phyloP scores from a whole-genome alignment of 2,888 invertebrate genomes.

The Ptycholaimellus sp. region DNA sequence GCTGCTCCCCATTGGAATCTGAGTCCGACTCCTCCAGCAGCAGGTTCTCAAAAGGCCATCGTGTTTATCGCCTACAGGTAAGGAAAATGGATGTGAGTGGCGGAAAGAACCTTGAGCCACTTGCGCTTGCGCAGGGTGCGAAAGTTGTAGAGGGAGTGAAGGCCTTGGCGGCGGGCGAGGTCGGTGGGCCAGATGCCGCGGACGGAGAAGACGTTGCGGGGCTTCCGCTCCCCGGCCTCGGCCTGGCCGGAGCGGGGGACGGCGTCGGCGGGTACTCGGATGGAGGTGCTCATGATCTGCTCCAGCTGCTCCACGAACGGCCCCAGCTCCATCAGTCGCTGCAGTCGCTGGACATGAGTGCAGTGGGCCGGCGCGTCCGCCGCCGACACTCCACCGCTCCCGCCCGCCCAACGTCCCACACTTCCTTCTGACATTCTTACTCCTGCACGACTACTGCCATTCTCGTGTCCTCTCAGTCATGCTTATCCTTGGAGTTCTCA shows the following conservation, averaged over 20 bases:
- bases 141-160: conserved; percentile 50
- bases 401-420: too few relatives aligned
- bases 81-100: conserved; percentile 31
- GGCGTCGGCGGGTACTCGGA: conserved; percentile 10
- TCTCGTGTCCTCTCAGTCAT: too few relatives aligned
- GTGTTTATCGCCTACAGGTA: too few relatives aligned
- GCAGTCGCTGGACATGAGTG: conserved; percentile 8
- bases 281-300: conserved; percentile 18
- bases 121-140: conserved; percentile 50
- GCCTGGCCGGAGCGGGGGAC: not conserved
- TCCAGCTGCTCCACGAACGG: conserved; percentile 53
- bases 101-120: conserved; percentile 61
- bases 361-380: conserved; percentile 4
- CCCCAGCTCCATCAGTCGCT: conserved; percentile 11
- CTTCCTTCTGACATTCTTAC: too few relatives aligned
- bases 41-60: conserved; percentile 38
- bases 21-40: conserved; percentile 42
- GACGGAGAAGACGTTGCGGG: conserved; percentile 6
- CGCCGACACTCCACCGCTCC: not conserved
- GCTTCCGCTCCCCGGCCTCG: conserved; percentile 2
- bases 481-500: too few relatives aligned
- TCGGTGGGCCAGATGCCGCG: conserved; percentile 11
- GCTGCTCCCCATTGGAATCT: conserved; percentile 38
- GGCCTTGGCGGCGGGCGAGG: conserved; percentile 47
- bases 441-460: too few relatives aligned